phyloP scores from a whole-genome alignment of 2,113 vertebrate species.

The Ranitomeya imitator region DNA sequence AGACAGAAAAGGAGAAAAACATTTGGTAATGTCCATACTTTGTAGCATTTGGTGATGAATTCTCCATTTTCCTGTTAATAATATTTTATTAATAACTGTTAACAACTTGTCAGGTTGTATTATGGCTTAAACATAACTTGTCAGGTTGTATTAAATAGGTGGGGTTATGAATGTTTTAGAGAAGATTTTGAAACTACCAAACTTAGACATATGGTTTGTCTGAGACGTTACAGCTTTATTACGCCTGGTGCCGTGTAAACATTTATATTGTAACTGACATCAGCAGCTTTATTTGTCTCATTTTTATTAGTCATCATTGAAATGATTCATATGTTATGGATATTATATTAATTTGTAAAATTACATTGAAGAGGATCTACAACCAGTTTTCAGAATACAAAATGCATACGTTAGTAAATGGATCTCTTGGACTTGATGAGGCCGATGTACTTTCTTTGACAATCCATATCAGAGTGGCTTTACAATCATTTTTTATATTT shows the following conservation, averaged over 20 bases:
- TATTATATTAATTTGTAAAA: not conserved
- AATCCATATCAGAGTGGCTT: no score
- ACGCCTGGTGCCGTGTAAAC: slow-evolving; percentile 33
- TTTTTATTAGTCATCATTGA: not conserved
- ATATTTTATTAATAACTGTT: slow-evolving; percentile 9
- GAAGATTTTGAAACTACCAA: slow-evolving; percentile 30
- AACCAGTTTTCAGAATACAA: no score
- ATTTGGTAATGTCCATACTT: slow-evolving; percentile 7
- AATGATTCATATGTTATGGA: not conserved
- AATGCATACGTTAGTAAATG: no score
- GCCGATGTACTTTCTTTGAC: no score
- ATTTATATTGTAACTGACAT: slow-evolving; percentile 43
- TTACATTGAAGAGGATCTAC: not conserved
- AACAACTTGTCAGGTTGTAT: slow-evolving; percentile 20
- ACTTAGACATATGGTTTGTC: slow-evolving; percentile 34
- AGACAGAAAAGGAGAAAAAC: not conserved
- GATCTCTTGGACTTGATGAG: no score
- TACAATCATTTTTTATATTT: no score
- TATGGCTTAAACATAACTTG: slow-evolving; percentile 25
- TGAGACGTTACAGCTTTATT: slow-evolving; percentile 32
- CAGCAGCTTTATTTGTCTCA: not conserved
- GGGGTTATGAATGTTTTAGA: slow-evolving; percentile 22
- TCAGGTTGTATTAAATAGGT: slow-evolving; percentile 28
- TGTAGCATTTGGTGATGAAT: slow-evolving; percentile 4
- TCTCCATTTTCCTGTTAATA: not conserved